Percentiles rank a stretch among this genome's conserved stretches.
Evolutionary conservation across 2,888 invertebrate genomes (phyloP).

Genomic region (Cosmopolites sordidus): DNA sequence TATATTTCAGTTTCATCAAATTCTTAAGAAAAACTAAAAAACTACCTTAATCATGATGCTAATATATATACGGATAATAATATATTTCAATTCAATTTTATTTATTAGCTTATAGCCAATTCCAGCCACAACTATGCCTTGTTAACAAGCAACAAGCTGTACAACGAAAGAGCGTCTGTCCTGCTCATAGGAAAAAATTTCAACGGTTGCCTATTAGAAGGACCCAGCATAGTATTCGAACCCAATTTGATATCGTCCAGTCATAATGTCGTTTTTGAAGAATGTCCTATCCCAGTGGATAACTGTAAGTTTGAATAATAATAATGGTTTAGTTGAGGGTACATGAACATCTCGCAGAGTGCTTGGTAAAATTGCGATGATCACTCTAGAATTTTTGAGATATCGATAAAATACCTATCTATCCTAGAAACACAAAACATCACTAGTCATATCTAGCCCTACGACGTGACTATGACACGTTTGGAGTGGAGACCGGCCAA

Average conservation of each 20-base stretch:
- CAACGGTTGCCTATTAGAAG: conserved; percentile 79
- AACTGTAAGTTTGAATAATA: conserved; percentile 56
- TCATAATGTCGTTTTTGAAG: conserved; percentile 68
- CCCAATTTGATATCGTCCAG: conserved; percentile 55
- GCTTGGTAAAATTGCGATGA: neutral
- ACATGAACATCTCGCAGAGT: no score
- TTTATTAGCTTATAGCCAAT: conserved; percentile 66
- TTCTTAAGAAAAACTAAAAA: no score
- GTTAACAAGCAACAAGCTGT: conserved; percentile 65
- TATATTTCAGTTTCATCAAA: no score
- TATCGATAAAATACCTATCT: no score
- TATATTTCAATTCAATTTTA: no score
- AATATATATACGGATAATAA: no score
- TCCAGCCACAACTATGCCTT: conserved; percentile 73
- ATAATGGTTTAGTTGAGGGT: neutral
- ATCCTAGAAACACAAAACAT: no score
- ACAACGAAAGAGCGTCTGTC: conserved; percentile 63
- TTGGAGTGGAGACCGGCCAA: no score
- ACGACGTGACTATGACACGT: no score
- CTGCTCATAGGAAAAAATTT: conserved; percentile 76
- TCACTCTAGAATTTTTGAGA: neutral
- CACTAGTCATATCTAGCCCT: no score
- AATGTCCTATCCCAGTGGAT: conserved; percentile 70
- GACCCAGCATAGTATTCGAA: conserved; percentile 79
- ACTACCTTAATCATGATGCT: no score